Evolutionary conservation across 2,797 vertebrate species (phyloP).

Genomic region (Chromis chromis): DNA sequence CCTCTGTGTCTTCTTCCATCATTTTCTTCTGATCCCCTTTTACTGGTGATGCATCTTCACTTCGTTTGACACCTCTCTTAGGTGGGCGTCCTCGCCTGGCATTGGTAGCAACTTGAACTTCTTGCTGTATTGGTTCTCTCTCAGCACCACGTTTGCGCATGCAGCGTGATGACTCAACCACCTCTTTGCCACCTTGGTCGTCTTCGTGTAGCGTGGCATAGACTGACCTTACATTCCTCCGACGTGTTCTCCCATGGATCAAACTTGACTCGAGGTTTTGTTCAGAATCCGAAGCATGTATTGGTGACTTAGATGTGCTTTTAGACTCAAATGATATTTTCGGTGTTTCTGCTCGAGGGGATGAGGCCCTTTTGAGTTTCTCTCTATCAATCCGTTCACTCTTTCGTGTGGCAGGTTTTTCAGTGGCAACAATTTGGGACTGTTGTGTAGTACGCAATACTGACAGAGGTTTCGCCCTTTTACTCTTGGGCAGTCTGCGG

Average conservation of each 20-base stretch:
- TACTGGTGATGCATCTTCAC: constrained; percentile 87
- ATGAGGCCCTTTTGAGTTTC: constrained; percentile 92
- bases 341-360: constrained; percentile 89
- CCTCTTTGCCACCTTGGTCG: constrained; percentile 89
- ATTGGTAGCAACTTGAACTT: constrained; percentile 80
- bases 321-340: constrained; percentile 87
- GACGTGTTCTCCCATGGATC: constrained; percentile 90
- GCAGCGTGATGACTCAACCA: constrained; percentile 87
- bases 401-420: constrained; percentile 94
- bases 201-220: constrained; percentile 93
- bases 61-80: constrained; percentile 87
- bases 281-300: constrained; percentile 88
- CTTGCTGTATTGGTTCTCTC: constrained; percentile 88
- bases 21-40: constrained; percentile 86
- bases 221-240: constrained; percentile 95
- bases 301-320: constrained; percentile 90
- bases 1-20: constrained; percentile 86
- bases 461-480: constrained; percentile 89
- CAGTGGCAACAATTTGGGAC: constrained; percentile 68
- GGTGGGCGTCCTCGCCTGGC: constrained; percentile 87
- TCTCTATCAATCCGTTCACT: constrained; percentile 97
- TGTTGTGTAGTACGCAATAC: constrained; percentile 80
- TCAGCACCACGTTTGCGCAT: constrained; percentile 91
- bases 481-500: constrained; percentile 91
- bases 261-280: constrained; percentile 88